These are phyloP conservation scores for Cheilosia grossa DNA, from an alignment of 2,888 invertebrate genomes.

Conservation along the genomic window DNA sequence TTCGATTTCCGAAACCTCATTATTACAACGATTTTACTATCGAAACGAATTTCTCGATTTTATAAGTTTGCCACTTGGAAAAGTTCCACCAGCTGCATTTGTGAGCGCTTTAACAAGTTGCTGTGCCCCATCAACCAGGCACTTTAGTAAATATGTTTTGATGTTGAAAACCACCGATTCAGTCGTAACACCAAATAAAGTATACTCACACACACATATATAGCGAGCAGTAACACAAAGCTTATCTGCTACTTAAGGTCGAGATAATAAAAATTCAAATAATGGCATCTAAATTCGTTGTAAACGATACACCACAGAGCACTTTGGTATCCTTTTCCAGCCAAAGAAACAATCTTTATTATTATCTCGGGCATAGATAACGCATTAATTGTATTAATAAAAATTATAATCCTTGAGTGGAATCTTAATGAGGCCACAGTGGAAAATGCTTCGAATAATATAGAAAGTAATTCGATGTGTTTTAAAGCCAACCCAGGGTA, in stretches of 20 bases:
- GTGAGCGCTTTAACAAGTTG: neutral
- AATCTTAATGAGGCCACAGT: constrained; percentile 44
- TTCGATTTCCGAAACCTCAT: neutral
- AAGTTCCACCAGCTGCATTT: neutral
- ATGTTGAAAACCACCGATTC: constrained; percentile 18
- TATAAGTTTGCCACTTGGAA: neutral
- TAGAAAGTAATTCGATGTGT: constrained; percentile 1
- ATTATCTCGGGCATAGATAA: constrained; percentile 48
- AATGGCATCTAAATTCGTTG: constrained; percentile 19
- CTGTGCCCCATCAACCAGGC: neutral
- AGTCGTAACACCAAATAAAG: constrained; percentile 2
- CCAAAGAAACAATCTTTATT: constrained; percentile 23
- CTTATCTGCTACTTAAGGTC: constrained; percentile 41
- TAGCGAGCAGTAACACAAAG: constrained; percentile 39
- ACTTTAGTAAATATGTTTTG: constrained; percentile 13
- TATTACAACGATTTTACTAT: neutral
- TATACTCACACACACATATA: neutral
- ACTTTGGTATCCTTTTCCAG: constrained; percentile 15
- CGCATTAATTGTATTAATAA: constrained; percentile 62
- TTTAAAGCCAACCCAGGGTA: constrained; percentile 17
- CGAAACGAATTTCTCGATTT: neutral
- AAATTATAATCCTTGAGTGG: constrained; percentile 50
- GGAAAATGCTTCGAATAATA: neutral
- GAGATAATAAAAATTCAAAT: constrained; percentile 43
- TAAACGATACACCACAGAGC: neutral